A percentile compares a stretch with the other conserved stretches of the same genome.
phyloP scores from a whole-genome alignment of 2,113 vertebrate species.

The Crotalus viridis region DNA sequence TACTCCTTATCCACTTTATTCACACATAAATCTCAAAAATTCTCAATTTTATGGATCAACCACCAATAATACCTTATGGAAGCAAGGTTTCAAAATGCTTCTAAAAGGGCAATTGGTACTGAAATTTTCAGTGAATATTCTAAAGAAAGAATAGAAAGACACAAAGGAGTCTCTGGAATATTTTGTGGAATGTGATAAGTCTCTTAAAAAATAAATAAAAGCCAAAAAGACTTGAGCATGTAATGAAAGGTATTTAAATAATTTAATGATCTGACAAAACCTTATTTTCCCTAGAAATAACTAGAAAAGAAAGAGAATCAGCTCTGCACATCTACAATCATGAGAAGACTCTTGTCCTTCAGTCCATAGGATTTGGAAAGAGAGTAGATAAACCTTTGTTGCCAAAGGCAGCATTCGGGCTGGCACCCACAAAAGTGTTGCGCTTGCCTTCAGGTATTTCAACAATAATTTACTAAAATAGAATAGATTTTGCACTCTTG shows the following conservation, averaged over 20 bases:
- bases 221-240: not conserved
- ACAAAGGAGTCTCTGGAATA: not conserved
- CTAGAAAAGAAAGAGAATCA: constrained; percentile 69
- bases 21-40: not conserved
- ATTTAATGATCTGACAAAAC: not conserved
- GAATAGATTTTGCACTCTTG: not conserved
- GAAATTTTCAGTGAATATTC: not conserved
- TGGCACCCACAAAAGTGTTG: constrained; percentile 20
- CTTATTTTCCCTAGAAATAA: constrained; percentile 67
- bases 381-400: constrained; percentile 42
- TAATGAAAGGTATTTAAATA: not conserved
- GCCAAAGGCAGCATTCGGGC: not conserved
- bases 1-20: not conserved
- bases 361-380: constrained; percentile 75
- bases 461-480: not conserved
- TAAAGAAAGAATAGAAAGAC: not conserved
- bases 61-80: not conserved
- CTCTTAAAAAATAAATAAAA: not conserved
- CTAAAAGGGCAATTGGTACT: not conserved
- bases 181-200: not conserved
- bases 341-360: constrained; percentile 57
- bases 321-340: constrained; percentile 64
- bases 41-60: not conserved
- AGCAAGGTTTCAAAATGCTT: not conserved
- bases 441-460: constrained; percentile 65